Percentiles rank a stretch among this genome's conserved stretches.
These are phyloP conservation scores for Lomographa bimaculata DNA, from an alignment of 2,888 invertebrate species.

Conservation along the genomic window DNA sequence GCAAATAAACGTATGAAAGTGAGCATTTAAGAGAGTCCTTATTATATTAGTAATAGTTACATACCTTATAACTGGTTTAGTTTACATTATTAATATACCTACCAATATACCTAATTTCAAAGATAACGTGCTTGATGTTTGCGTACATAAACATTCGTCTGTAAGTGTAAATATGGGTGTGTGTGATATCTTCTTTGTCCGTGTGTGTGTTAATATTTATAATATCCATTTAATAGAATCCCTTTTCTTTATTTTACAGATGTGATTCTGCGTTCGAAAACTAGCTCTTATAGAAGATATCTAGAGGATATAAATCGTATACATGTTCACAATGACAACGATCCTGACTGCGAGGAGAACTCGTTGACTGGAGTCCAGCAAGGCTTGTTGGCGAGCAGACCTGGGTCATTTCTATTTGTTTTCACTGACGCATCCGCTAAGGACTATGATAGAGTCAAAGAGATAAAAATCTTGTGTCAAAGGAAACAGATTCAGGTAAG, in stretches of 20 bases:
- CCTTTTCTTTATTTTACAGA: constrained; percentile 18
- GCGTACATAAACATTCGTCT: too few relatives aligned
- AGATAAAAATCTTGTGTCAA: constrained; percentile 30
- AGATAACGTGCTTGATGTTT: too few relatives aligned
- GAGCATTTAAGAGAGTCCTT: too few relatives aligned
- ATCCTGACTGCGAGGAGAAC: constrained; percentile 27
- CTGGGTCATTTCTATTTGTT: constrained; percentile 33
- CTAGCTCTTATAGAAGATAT: constrained; percentile 10
- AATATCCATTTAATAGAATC: too few relatives aligned
- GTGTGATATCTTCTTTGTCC: too few relatives aligned
- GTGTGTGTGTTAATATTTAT: too few relatives aligned
- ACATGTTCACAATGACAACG: neutral
- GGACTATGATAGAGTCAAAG: constrained; percentile 19
- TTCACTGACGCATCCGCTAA: constrained; percentile 41
- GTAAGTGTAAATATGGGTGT: too few relatives aligned
- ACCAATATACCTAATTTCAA: too few relatives aligned
- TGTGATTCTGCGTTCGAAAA: constrained; percentile 20
- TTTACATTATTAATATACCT: too few relatives aligned
- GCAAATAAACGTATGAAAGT: too few relatives aligned
- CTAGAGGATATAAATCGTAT: constrained; percentile 20
- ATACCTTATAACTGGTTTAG: too few relatives aligned
- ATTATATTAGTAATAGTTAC: too few relatives aligned
- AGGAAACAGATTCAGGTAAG: constrained; percentile 33
- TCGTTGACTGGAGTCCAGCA: constrained; percentile 26
- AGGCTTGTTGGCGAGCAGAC: constrained; percentile 26